Evolutionary conservation across 2,113 vertebrate species (phyloP).

Genomic region (Petrocephalus zakoni): DNA sequence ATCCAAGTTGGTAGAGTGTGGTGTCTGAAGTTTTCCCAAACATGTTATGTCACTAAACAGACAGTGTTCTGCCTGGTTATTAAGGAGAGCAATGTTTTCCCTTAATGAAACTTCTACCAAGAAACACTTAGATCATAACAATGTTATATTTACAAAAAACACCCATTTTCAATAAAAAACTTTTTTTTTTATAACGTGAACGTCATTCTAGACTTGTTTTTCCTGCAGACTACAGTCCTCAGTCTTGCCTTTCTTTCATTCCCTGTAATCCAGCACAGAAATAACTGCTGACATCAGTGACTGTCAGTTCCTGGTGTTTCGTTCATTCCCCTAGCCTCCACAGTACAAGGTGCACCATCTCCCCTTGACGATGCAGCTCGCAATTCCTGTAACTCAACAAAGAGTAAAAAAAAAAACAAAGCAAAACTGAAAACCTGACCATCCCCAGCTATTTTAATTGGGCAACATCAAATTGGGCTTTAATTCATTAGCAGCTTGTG

Average conservation of each 20-base stretch:
- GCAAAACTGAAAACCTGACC: conserved; percentile 17
- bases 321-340: conserved; percentile 10
- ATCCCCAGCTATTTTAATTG: conserved; percentile 12
- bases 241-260: background rate
- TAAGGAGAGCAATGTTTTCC: background rate
- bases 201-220: background rate
- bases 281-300: background rate
- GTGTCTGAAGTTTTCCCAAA: background rate
- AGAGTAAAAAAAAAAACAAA: conserved; percentile 22
- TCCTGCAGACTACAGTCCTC: background rate
- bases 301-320: conserved; percentile 19
- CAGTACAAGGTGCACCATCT: background rate
- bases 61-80: background rate
- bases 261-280: background rate
- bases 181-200: background rate
- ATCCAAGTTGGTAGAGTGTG: background rate
- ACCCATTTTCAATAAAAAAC: background rate
- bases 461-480: conserved; percentile 16
- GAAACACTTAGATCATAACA: background rate
- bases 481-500: conserved; percentile 11
- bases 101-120: background rate
- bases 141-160: background rate
- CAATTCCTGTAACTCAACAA: conserved; percentile 21
- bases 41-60: background rate
- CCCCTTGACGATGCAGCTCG: conserved; percentile 4